Evolutionary conservation across 2,888 invertebrate species (phyloP).

Genomic region (Lithosia quadra): DNA sequence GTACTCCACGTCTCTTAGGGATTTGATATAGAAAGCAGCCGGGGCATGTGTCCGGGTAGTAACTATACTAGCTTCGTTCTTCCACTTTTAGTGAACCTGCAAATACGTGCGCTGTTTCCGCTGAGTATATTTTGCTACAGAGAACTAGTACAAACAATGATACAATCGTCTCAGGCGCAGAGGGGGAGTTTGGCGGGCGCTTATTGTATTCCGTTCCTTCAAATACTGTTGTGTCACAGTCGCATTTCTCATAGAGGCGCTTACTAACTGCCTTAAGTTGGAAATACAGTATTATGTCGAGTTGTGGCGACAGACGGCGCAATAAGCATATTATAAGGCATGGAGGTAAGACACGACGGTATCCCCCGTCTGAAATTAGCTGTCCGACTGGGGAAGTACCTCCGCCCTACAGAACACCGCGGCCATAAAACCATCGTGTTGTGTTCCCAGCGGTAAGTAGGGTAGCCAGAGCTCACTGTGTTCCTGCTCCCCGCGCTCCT

Average conservation of each 20-base stretch:
- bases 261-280: background rate
- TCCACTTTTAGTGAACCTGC: background rate
- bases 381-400: too few species aligned
- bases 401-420: too few species aligned
- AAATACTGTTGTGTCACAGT: background rate
- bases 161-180: background rate
- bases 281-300: background rate
- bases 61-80: background rate
- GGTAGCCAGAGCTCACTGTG: too few species aligned
- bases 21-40: background rate
- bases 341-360: too few species aligned
- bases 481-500: too few species aligned
- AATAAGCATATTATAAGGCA: too few species aligned
- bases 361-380: too few species aligned
- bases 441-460: too few species aligned
- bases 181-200: background rate
- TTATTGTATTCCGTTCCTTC: background rate
- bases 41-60: background rate
- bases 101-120: background rate
- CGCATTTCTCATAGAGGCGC: background rate
- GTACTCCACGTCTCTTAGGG: background rate
- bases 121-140: background rate
- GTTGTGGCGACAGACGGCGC: too few species aligned
- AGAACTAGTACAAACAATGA: background rate
- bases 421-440: too few species aligned